Percentiles rank a stretch among this genome's conserved stretches.
These are phyloP conservation scores for Scrobipalpa atriplicella DNA, from an alignment of 2,888 invertebrate genomes.

Conservation along the genomic window DNA sequence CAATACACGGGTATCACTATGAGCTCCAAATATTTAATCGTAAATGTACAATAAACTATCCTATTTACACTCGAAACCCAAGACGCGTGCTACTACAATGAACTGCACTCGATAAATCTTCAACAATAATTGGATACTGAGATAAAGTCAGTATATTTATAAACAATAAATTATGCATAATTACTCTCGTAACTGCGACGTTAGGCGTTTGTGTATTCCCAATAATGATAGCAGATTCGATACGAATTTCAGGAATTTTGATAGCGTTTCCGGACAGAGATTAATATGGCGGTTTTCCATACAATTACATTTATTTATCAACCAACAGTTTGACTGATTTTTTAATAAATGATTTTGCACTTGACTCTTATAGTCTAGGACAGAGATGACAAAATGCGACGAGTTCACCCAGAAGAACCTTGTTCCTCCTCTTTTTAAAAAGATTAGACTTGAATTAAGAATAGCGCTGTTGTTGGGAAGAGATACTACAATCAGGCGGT, in stretches of 20 bases:
- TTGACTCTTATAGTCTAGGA: no score
- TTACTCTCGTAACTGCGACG: neutral
- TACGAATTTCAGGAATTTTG: neutral
- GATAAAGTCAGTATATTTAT: neutral
- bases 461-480: no score
- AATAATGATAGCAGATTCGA: neutral
- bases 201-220: slow-evolving; percentile 30
- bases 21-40: neutral
- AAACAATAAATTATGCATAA: slow-evolving; percentile 11
- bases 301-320: no score
- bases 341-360: no score
- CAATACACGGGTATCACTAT: neutral
- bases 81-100: slow-evolving; percentile 6
- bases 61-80: neutral
- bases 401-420: no score
- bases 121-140: neutral
- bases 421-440: no score
- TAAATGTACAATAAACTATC: neutral
- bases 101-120: neutral
- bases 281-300: no score
- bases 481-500: no score
- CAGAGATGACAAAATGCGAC: no score
- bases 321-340: no score
- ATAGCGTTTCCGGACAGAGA: no score
- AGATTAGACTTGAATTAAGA: no score